Percentiles rank a stretch among this genome's conserved stretches.
Conservation (phyloP, 2,797 vertebrate genomes). For the Cephalopachus bancanus region DNA sequence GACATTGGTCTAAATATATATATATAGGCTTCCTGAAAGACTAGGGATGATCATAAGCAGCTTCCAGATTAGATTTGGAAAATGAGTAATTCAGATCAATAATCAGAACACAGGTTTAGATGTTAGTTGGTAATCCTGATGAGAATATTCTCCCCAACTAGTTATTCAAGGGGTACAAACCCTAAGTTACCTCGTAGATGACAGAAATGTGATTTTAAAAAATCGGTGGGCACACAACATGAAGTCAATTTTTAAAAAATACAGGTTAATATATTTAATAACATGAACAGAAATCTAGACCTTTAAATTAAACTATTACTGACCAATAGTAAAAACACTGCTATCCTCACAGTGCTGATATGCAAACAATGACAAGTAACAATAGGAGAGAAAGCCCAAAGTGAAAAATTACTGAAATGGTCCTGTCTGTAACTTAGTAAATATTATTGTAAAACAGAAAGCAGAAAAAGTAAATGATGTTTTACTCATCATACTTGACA, state of each 20-base stretch:
- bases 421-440: background rate
- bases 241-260: background rate
- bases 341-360: background rate
- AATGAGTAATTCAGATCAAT: background rate
- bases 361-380: too few species aligned
- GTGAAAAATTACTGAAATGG: background rate
- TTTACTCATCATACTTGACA: background rate
- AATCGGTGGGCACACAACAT: background rate
- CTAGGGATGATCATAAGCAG: fast-evolving
- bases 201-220: background rate
- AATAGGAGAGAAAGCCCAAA: background rate
- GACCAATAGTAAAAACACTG: background rate
- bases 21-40: background rate
- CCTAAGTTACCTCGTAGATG: background rate
- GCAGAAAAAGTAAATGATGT: background rate
- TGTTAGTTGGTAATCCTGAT: background rate
- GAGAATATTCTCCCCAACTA: background rate
- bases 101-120: background rate
- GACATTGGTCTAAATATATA: background rate
- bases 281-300: background rate
- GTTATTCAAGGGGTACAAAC: background rate
- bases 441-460: background rate
- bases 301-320: background rate
- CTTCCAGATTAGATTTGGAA: background rate
- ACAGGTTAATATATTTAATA: background rate